Evolutionary conservation across 2,888 invertebrate species (phyloP), one percentile per base, ranked within the genome.

Genomic region (Carcina quercana): DNA sequence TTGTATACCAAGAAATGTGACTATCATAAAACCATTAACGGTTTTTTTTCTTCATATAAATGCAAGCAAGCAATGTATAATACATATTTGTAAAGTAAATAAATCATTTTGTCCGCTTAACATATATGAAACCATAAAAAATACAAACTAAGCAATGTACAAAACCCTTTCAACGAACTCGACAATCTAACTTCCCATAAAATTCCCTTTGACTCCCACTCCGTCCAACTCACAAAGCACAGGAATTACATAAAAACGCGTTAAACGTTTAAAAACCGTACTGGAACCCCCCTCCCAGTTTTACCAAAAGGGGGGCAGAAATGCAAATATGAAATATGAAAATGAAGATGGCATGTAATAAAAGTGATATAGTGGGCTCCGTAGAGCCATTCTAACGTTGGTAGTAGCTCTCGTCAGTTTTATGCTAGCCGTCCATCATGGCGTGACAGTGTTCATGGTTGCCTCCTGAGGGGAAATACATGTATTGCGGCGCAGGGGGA

Each of bases 291-390:
- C 19, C 17, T 28, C 34, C 40, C n/a, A 37, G 34, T 31, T 24
- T n/a, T n/a, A n/a, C n/a, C n/a, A n/a, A n/a, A n/a, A 37, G 25
- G 38, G 65, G 58, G 72, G 70, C 70, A 71, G 72, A 78, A 85
- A 86, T 83, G 83, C 83, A 83, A 83, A 83, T 83, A 83, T 83
- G 83, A 83, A 83, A 86, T 86, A 86, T 86, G 86, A 87, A 86
- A 86, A 87, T 86, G 87, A 87, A 87, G 87, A 87, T 87, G 87
- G 86, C 82, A 88, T 87, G 89, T 89, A 89, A 89, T 89, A 90
- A 89, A 90, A 89, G 88, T 89, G 89, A 90, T 89, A 89, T 89
- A 90, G 86, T 87, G 87, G 88, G 87, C 89, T 89, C 89, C 87
- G 87, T 87, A 87, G 89, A 86, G 89, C 89, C 89, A 89, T 90